These are phyloP conservation scores for Boulengeromyrus knoepffleri DNA, from an alignment of 2,113 vertebrate species.

Conservation along the genomic window DNA sequence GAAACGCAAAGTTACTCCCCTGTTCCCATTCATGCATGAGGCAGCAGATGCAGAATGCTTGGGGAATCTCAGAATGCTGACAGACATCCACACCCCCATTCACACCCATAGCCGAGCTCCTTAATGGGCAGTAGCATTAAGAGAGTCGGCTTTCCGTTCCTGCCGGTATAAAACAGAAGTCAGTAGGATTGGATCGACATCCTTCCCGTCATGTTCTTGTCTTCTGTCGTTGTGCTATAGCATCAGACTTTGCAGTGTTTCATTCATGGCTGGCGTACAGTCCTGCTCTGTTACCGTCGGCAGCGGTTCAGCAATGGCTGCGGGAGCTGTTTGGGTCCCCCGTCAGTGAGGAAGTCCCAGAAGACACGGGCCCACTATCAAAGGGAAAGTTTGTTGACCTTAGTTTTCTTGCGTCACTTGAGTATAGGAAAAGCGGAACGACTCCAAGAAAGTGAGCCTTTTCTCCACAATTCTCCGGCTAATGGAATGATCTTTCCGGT, in stretches of 20 bases:
- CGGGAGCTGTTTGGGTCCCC: not conserved
- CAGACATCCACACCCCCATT: not conserved
- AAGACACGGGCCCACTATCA: not conserved
- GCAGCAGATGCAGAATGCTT: not conserved
- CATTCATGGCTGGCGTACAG: not conserved
- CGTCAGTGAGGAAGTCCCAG: not conserved
- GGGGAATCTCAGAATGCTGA: not conserved
- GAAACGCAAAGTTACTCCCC: not conserved
- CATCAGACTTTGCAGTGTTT: not conserved
- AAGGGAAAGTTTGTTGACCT: not conserved
- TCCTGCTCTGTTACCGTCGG: not conserved
- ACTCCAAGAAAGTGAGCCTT: not conserved
- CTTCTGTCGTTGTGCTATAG: not conserved
- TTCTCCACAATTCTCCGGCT: not conserved
- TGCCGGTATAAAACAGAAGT: not conserved
- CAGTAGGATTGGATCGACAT: not conserved
- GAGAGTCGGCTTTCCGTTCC: not conserved
- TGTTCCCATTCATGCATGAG: not conserved
- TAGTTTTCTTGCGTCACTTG: not conserved
- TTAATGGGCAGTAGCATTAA: not conserved
- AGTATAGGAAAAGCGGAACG: not conserved
- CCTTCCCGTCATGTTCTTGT: not conserved
- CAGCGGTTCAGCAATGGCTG: not conserved
- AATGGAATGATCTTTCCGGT: not conserved
- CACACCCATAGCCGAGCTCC: not conserved